These are phyloP conservation scores for Syngnathus typhle DNA, from an alignment of 2,113 vertebrate genomes.

Conservation along the genomic window DNA sequence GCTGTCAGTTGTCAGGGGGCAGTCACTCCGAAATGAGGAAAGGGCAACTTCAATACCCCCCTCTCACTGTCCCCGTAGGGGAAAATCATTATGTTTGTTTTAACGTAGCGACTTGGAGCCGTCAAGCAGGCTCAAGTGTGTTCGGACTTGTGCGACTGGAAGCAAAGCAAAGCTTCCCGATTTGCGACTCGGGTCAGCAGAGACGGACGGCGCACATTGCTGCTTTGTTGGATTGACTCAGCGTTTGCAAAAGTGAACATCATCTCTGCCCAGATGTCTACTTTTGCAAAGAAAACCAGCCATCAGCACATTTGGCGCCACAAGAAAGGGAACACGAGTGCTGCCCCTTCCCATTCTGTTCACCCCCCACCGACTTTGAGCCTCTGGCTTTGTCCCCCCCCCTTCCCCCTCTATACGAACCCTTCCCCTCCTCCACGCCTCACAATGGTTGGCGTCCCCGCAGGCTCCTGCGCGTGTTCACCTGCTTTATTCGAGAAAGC, in stretches of 20 bases:
- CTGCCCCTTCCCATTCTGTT: slow-evolving; percentile 46
- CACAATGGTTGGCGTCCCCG: slow-evolving; percentile 57
- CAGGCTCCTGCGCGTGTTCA: slow-evolving; percentile 48
- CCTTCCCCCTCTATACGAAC: slow-evolving; percentile 9
- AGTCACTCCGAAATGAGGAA: slow-evolving; percentile 47
- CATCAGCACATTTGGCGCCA: slow-evolving; percentile 53
- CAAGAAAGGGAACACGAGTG: slow-evolving; percentile 38
- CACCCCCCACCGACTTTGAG: slow-evolving; percentile 4
- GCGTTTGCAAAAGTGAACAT: not conserved
- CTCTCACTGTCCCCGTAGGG: slow-evolving; percentile 56
- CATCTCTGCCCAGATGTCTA: not conserved
- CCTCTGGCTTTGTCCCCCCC: too few relatives aligned
- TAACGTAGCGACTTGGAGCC: not conserved
- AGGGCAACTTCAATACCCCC: slow-evolving; percentile 49
- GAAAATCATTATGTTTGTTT: slow-evolving; percentile 30
- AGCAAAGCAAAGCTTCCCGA: not conserved
- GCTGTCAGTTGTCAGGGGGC: slow-evolving; percentile 46
- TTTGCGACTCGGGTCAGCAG: not conserved
- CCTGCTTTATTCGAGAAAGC: slow-evolving; percentile 62
- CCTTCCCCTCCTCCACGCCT: slow-evolving; percentile 60
- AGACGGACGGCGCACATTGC: not conserved
- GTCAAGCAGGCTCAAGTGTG: not conserved
- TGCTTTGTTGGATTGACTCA: not conserved
- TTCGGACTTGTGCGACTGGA: not conserved
- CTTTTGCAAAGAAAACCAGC: slow-evolving; percentile 3